These are phyloP conservation scores for Hyperoplus lanceolatus DNA, from an alignment of 2,797 vertebrate genomes.

Conservation along the genomic window DNA sequence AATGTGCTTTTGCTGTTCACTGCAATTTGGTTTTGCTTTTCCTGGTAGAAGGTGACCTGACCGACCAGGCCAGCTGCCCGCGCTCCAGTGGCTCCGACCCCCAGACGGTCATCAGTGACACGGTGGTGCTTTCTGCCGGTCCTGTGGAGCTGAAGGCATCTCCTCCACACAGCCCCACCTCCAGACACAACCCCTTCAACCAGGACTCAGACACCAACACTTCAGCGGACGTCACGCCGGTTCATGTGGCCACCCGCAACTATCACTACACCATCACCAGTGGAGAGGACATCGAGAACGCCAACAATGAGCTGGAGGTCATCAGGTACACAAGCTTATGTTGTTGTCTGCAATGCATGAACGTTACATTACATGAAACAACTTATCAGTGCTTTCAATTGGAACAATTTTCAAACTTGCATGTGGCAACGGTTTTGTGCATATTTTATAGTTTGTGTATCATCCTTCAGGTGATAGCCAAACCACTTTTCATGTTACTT, in stretches of 20 bases:
- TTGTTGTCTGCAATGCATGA: too few species aligned
- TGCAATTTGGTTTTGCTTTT: background rate
- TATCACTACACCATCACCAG: slow-evolving; percentile 54
- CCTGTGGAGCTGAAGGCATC: slow-evolving; percentile 51
- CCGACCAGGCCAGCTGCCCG: slow-evolving; percentile 92
- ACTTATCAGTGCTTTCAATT: too few species aligned
- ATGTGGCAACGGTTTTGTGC: too few species aligned
- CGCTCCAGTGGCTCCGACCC: slow-evolving; percentile 89
- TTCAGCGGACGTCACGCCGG: slow-evolving; percentile 90
- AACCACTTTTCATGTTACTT: too few species aligned
- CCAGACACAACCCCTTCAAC: slow-evolving; percentile 95
- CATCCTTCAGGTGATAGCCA: too few species aligned
- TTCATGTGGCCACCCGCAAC: slow-evolving; percentile 83
- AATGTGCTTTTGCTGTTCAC: background rate
- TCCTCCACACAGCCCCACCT: slow-evolving; percentile 87
- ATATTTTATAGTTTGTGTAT: too few species aligned
- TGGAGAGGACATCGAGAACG: slow-evolving; percentile 80
- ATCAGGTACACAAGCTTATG: slow-evolving; percentile 87
- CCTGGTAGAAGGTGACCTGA: slow-evolving; percentile 93
- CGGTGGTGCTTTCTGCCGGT: slow-evolving; percentile 54
- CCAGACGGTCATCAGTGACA: slow-evolving; percentile 83
- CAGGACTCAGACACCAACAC: slow-evolving; percentile 88
- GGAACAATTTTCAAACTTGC: too few species aligned
- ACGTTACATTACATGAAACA: too few species aligned
- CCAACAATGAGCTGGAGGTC: slow-evolving; percentile 91